phyloP scores from a whole-genome alignment of 1,140 invertebrate genomes.

The Ostrea edulis region DNA sequence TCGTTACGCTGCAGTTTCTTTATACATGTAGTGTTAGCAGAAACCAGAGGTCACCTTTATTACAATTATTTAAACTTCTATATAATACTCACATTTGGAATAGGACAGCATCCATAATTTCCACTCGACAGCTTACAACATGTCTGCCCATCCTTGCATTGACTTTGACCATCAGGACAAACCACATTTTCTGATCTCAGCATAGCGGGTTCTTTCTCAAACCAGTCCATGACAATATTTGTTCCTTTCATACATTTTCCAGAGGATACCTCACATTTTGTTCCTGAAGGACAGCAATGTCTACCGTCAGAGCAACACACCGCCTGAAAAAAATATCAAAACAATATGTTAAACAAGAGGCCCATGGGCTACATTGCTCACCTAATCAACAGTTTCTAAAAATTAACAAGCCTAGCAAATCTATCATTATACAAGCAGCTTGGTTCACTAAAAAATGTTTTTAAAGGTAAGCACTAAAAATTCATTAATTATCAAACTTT shows the following conservation, averaged over 20 bases:
- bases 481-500: no score
- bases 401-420: no score
- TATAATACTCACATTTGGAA: slow-evolving; percentile 68
- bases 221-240: slow-evolving; percentile 42
- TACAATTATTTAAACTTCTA: no score
- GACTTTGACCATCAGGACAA: slow-evolving; percentile 64
- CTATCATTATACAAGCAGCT: no score
- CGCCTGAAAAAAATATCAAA: slow-evolving; percentile 61
- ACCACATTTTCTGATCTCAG: slow-evolving; percentile 50
- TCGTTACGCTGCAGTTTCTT: no score
- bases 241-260: slow-evolving; percentile 60
- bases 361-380: no score
- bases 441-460: no score
- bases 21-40: no score
- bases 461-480: no score
- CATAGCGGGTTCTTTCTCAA: slow-evolving; percentile 51
- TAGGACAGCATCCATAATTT: slow-evolving; percentile 78
- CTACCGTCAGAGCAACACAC: slow-evolving; percentile 71
- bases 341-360: no score
- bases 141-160: slow-evolving; percentile 77
- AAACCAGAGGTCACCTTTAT: no score
- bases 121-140: slow-evolving; percentile 76
- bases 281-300: slow-evolving; percentile 74
- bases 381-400: no score
- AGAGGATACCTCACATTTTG: slow-evolving; percentile 66